These are phyloP conservation scores for Acronicta psi DNA, from an alignment of 2,888 invertebrate genomes.

Conservation along the genomic window DNA sequence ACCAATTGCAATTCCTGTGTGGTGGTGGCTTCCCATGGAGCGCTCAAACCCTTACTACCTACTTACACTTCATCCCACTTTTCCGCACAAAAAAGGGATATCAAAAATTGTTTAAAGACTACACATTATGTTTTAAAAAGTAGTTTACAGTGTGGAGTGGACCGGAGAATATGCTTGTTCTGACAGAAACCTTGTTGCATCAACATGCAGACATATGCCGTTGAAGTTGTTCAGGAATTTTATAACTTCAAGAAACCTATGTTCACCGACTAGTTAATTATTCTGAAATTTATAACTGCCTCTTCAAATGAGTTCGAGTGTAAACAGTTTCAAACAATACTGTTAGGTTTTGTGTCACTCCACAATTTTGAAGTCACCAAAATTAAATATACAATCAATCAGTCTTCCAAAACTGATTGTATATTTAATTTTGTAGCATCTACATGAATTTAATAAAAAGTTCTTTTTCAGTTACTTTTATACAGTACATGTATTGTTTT, in stretches of 20 bases:
- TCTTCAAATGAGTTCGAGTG: background rate
- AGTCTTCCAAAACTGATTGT: too few relatives aligned
- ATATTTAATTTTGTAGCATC: too few relatives aligned
- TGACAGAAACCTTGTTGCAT: slow-evolving; percentile 86
- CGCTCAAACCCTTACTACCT: too few relatives aligned
- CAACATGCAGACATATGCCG: slow-evolving; percentile 83
- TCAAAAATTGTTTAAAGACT: slow-evolving; percentile 83
- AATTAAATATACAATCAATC: too few relatives aligned
- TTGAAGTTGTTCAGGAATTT: slow-evolving; percentile 82
- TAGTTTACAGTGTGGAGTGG: slow-evolving; percentile 82
- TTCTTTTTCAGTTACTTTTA: background rate
- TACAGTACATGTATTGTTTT: background rate
- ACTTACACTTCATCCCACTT: too few relatives aligned
- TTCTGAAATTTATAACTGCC: background rate
- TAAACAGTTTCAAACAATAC: slow-evolving; percentile 21
- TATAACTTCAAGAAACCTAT: slow-evolving; percentile 85
- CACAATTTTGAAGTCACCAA: too few relatives aligned
- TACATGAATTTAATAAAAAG: background rate
- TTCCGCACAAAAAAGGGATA: slow-evolving; percentile 83
- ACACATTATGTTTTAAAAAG: slow-evolving; percentile 84
- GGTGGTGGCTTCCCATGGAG: too few relatives aligned
- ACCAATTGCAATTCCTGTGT: too few relatives aligned
- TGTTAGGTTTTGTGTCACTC: slow-evolving; percentile 2
- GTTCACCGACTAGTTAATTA: slow-evolving; percentile 70
- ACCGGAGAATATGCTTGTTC: slow-evolving; percentile 84